Conservation (phyloP, 1,140 invertebrate genomes). For the Zaprionus africanus region DNA sequence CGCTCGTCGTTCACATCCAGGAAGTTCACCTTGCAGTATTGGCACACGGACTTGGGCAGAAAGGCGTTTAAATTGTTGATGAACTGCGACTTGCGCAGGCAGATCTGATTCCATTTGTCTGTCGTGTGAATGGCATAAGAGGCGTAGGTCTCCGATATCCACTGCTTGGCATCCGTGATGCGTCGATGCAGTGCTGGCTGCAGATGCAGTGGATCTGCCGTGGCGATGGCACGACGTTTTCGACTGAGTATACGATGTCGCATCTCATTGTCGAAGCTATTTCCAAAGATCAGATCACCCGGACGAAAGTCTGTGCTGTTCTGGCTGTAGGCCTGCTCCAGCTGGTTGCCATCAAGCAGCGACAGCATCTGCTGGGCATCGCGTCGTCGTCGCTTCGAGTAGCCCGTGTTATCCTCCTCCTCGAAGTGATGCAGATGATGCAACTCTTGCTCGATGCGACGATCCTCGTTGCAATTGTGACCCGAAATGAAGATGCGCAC, state of each 20-base stretch:
- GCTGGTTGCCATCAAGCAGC: conserved; percentile 60
- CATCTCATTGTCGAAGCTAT: conserved; percentile 83
- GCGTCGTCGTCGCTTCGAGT: conserved; percentile 70
- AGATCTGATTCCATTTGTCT: conserved; percentile 91
- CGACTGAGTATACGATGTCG: conserved; percentile 85
- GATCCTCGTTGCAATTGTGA: conserved; percentile 88
- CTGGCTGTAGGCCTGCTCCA: conserved; percentile 58
- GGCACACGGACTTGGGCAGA: conserved; percentile 89
- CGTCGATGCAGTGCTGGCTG: conserved; percentile 60
- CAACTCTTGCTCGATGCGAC: conserved; percentile 86
- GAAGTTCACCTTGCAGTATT: conserved; percentile 90
- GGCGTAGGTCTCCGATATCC: conserved; percentile 93
- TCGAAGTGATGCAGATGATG: conserved; percentile 85
- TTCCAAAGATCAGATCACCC: conserved; percentile 81
- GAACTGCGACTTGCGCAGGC: conserved; percentile 90
- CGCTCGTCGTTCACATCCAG: conserved; percentile 91
- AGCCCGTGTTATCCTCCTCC: conserved; percentile 83
- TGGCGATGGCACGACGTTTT: conserved; percentile 85
- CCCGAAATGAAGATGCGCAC: conserved; percentile 91
- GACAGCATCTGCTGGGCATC: conserved; percentile 39
- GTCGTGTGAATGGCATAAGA: conserved; percentile 92
- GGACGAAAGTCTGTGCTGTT: conserved; percentile 74
- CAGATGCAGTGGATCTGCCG: conserved; percentile 81
- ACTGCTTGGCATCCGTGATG: conserved; percentile 89
- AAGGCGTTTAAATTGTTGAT: conserved; percentile 91